These are phyloP conservation scores for Syndactyla subalaris DNA, from an alignment of 2,797 vertebrate genomes.

Conservation along the genomic window DNA sequence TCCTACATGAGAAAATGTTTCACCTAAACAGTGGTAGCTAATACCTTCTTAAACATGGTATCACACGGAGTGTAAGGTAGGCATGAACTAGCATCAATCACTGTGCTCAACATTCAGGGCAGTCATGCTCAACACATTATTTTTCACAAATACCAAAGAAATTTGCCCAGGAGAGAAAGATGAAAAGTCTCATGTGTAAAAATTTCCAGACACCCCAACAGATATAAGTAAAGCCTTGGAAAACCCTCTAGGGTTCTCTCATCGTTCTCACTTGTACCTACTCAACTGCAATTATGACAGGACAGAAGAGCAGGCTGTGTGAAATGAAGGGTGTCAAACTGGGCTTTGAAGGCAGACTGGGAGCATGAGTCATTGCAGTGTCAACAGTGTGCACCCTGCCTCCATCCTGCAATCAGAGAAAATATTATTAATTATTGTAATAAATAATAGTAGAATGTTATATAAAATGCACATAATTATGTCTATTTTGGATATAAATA, in stretches of 20 bases:
- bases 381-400: not conserved
- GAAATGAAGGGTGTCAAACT: not conserved
- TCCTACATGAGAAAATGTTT: not conserved
- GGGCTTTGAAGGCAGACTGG: not conserved
- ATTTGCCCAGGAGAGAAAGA: not conserved
- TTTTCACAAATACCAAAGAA: not conserved
- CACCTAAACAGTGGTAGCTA: not conserved
- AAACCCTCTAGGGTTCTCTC: not conserved
- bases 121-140: not conserved
- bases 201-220: not conserved
- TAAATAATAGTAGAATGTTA: not conserved
- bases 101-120: not conserved
- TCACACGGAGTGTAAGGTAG: not conserved
- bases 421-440: not conserved
- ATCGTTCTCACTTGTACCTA: not conserved
- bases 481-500: not conserved
- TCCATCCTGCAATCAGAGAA: not conserved
- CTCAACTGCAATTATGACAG: fast-evolving
- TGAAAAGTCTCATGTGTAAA: not conserved
- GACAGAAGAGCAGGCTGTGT: not conserved
- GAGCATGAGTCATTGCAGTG: not conserved
- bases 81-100: not conserved
- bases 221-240: not conserved
- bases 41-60: not conserved
- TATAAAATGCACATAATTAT: not conserved